A percentile compares a stretch with the other conserved stretches of the same genome.
These are phyloP conservation scores for Chrysotoxum bicinctum DNA, from an alignment of 2,888 invertebrate species.

Conservation along the genomic window DNA sequence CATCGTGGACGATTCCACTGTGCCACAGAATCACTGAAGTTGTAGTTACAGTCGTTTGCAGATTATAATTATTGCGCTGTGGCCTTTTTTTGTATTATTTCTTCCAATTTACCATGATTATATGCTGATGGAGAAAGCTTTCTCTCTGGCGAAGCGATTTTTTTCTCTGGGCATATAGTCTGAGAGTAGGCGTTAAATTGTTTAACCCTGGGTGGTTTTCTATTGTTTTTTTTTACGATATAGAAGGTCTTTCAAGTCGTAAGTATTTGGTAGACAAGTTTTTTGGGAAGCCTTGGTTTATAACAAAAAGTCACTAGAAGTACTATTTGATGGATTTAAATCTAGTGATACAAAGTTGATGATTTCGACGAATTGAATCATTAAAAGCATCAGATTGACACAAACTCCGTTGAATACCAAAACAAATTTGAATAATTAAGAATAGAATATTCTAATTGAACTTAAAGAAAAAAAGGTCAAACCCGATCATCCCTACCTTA, in stretches of 20 bases:
- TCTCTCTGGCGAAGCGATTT: conserved; percentile 74
- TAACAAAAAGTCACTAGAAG: no score
- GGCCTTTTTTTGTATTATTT: conserved; percentile 30
- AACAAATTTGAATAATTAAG: no score
- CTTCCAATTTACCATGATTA: conserved; percentile 50
- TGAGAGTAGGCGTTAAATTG: not conserved
- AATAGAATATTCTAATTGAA: no score
- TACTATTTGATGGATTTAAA: no score
- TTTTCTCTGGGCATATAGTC: conserved; percentile 35
- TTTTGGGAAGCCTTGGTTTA: not conserved
- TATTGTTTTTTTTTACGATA: not conserved
- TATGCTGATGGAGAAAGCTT: conserved; percentile 40
- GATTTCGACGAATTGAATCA: no score
- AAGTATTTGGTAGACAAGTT: not conserved
- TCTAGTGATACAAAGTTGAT: no score
- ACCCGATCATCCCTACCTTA: no score
- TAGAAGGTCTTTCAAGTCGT: not conserved
- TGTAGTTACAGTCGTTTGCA: conserved; percentile 64
- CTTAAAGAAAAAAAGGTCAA: no score
- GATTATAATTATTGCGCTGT: conserved; percentile 73
- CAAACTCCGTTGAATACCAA: no score
- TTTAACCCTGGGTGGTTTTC: not conserved
- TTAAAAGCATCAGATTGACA: no score
- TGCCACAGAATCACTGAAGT: conserved; percentile 51
- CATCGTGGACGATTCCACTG: conserved; percentile 28